Evolutionary conservation across 2,888 invertebrate species (phyloP).

Genomic region (Heliconius hortense): DNA sequence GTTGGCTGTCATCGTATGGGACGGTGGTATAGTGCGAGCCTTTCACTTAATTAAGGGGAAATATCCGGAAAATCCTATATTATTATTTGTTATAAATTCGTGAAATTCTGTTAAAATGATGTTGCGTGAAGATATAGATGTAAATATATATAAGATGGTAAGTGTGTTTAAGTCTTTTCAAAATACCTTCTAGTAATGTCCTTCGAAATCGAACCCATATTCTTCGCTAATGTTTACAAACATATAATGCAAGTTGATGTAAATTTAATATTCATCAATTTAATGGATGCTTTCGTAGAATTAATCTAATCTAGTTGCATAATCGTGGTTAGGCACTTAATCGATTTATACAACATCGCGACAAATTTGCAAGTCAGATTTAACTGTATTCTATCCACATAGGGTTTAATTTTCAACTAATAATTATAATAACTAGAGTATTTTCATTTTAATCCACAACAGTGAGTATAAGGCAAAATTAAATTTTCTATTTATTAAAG

Average conservation of each 20-base stretch:
- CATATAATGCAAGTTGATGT: background rate
- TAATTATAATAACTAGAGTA: slow-evolving; percentile 24
- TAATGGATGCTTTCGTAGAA: slow-evolving; percentile 34
- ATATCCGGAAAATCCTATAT: background rate
- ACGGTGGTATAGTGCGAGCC: background rate
- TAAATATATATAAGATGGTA: too few species aligned
- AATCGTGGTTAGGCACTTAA: slow-evolving; percentile 40
- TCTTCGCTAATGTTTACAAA: background rate
- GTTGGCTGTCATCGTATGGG: background rate
- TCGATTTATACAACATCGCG: slow-evolving; percentile 41
- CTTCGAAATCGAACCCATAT: background rate
- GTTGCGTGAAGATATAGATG: too few species aligned
- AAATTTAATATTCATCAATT: slow-evolving; percentile 34
- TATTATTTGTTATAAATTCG: background rate
- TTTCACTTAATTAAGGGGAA: background rate
- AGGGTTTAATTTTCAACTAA: slow-evolving; percentile 22
- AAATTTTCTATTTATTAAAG: slow-evolving; percentile 36
- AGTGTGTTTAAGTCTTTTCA: too few species aligned
- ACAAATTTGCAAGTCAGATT: slow-evolving; percentile 6
- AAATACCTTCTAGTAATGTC: too few species aligned
- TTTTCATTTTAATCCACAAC: slow-evolving; percentile 38
- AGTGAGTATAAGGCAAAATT: slow-evolving; percentile 36
- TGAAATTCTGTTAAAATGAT: background rate
- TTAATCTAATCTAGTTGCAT: slow-evolving; percentile 42
- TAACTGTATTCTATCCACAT: background rate